These are phyloP conservation scores for Sarcophaga caerulescens DNA, from an alignment of 2,888 invertebrate genomes.

Conservation along the genomic window DNA sequence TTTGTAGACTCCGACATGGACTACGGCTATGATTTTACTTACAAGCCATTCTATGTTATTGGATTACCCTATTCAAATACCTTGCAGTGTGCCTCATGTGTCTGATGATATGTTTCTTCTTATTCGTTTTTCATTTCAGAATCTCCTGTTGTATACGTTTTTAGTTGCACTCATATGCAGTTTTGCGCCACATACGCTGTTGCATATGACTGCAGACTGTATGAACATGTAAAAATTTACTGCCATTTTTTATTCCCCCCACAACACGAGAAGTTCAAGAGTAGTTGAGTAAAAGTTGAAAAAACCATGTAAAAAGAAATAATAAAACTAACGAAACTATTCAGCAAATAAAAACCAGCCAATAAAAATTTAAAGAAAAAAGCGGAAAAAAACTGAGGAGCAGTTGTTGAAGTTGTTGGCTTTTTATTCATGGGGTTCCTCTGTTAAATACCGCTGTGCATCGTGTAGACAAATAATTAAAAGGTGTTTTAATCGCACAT, in stretches of 20 bases:
- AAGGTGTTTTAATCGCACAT: slow-evolving; percentile 81
- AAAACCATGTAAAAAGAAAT: not conserved
- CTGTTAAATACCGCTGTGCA: slow-evolving; percentile 63
- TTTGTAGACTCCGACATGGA: no score
- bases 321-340: slow-evolving; percentile 29
- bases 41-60: no score
- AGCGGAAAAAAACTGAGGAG: no score
- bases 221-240: not conserved
- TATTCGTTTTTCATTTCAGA: not conserved
- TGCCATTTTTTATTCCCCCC: not conserved
- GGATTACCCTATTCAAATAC: not conserved
- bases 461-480: slow-evolving; percentile 77
- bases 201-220: not conserved
- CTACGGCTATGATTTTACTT: no score
- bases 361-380: no score
- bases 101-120: not conserved
- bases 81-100: not conserved
- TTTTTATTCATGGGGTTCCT: slow-evolving; percentile 41
- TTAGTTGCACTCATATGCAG: slow-evolving; percentile 26
- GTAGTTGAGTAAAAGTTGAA: slow-evolving; percentile 2
- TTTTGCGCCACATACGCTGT: slow-evolving; percentile 21
- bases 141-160: not conserved
- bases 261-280: not conserved
- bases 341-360: not conserved
- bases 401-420: slow-evolving; percentile 2